These are phyloP conservation scores for Nanger granti DNA, from an alignment of 2,113 vertebrate species.

Conservation along the genomic window DNA sequence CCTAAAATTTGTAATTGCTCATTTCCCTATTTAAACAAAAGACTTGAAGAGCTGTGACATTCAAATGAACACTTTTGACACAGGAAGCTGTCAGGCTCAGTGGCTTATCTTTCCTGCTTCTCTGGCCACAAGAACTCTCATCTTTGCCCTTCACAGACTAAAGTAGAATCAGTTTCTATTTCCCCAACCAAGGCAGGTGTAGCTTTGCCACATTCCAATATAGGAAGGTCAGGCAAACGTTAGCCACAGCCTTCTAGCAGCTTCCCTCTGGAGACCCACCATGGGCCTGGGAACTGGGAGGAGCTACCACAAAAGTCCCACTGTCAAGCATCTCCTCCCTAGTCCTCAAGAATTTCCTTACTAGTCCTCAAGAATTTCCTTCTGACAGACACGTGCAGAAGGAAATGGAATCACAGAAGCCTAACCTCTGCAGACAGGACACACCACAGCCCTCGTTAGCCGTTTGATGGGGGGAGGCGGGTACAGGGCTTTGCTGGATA, in stretches of 20 bases:
- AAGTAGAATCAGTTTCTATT: background rate
- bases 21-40: background rate
- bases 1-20: background rate
- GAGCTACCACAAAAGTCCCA: background rate
- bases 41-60: background rate
- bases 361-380: background rate
- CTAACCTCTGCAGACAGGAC: background rate
- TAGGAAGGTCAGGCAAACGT: too few species aligned
- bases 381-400: background rate
- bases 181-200: background rate
- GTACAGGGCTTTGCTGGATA: background rate
- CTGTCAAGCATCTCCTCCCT: background rate
- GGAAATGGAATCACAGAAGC: background rate
- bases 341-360: too few species aligned
- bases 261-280: background rate
- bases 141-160: too few species aligned
- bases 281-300: background rate
- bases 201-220: background rate
- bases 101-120: background rate
- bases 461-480: rapidly evolving
- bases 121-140: background rate
- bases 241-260: background rate
- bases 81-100: background rate
- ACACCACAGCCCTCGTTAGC: background rate
- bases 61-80: background rate